Percentiles rank a stretch among this genome's conserved stretches.
These are phyloP conservation scores for Podarcis cretensis DNA, from an alignment of 2,113 vertebrate species.

Conservation along the genomic window DNA sequence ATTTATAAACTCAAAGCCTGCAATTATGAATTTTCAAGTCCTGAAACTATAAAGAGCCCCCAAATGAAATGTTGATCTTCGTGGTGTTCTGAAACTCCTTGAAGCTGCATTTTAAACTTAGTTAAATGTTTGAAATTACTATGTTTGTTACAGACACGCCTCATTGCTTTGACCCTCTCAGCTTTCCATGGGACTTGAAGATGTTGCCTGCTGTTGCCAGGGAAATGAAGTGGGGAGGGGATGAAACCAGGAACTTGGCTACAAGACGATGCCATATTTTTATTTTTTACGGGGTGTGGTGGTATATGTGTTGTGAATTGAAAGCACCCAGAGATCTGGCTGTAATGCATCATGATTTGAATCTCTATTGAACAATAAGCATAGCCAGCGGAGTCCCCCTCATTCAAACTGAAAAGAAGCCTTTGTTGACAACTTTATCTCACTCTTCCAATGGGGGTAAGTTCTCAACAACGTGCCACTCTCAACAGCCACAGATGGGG, in stretches of 20 bases:
- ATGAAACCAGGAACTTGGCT: not conserved
- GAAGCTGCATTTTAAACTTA: not conserved
- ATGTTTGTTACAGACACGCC: not conserved
- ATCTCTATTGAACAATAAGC: not conserved
- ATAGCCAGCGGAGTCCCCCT: not conserved
- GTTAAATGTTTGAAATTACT: conserved; percentile 2
- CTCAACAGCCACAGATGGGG: not conserved
- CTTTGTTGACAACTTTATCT: not conserved
- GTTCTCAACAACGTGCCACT: not conserved
- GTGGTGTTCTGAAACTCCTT: not conserved
- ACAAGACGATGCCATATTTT: not conserved
- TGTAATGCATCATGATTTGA: not conserved
- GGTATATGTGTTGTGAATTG: not conserved
- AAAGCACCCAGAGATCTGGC: not conserved
- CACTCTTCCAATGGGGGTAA: not conserved
- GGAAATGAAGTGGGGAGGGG: not conserved
- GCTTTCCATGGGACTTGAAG: not conserved
- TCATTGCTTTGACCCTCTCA: not conserved
- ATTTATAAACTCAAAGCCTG: not conserved
- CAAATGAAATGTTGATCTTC: not conserved
- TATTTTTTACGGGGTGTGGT: not conserved
- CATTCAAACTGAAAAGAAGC: not conserved
- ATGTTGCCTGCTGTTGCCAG: not conserved
- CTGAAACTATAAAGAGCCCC: not conserved
- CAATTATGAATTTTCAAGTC: not conserved